These are phyloP conservation scores for Tympanuchus pallidicinctus DNA, from an alignment of 2,113 vertebrate genomes.

Conservation along the genomic window DNA sequence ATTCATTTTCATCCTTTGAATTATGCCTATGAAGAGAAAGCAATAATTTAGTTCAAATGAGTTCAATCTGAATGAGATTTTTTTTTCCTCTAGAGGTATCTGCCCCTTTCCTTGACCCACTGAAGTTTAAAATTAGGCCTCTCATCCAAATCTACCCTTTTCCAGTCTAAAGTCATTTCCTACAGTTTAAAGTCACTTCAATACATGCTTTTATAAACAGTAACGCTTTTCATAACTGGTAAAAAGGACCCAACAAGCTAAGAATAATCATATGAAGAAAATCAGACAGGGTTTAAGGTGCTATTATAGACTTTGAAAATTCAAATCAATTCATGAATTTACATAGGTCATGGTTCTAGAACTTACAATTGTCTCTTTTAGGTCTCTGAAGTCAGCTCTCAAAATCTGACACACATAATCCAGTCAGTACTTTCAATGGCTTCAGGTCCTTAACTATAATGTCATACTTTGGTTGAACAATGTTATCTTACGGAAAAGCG, in stretches of 20 bases:
- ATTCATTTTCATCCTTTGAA: neutral
- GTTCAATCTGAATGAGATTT: neutral
- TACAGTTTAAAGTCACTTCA: no score
- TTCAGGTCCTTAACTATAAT: neutral
- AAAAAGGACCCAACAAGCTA: neutral
- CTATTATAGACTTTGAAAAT: neutral
- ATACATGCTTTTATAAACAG: no score
- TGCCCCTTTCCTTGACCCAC: neutral
- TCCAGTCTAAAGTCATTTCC: no score
- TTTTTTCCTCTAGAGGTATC: neutral
- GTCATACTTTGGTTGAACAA: neutral
- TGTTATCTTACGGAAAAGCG: neutral
- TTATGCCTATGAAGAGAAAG: neutral
- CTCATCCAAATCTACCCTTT: neutral
- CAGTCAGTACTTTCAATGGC: neutral
- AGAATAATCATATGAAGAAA: neutral
- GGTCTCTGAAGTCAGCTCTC: rapidly evolving
- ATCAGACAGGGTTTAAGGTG: neutral
- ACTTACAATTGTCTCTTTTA: neutral
- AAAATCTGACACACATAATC: neutral
- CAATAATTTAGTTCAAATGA: neutral
- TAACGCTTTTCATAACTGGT: neutral
- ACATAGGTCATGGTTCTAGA: neutral
- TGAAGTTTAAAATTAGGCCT: neutral
- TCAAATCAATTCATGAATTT: neutral